phyloP scores from a whole-genome alignment of 2,113 vertebrate genomes.

The Muntiacus muntjak region DNA sequence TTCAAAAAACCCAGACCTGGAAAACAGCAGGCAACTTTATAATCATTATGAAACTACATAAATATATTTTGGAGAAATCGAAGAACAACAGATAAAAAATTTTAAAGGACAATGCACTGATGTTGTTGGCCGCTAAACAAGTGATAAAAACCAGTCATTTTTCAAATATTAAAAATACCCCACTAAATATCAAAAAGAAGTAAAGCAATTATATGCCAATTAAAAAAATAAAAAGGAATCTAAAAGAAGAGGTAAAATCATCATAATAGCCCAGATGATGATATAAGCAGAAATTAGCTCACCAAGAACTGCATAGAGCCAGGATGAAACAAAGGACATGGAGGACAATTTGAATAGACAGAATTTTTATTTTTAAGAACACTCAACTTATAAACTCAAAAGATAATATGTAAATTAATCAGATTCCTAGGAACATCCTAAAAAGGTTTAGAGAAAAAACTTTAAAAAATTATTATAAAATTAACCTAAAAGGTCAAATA shows the following conservation, averaged over 20 bases:
- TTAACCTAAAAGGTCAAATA: neutral
- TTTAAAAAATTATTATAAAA: neutral
- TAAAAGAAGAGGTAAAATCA: neutral
- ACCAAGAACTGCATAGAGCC: neutral
- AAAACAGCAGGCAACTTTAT: neutral
- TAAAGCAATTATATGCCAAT: neutral
- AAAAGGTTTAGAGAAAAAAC: neutral
- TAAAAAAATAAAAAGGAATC: neutral
- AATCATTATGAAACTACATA: neutral
- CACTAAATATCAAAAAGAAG: neutral
- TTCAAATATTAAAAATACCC: neutral
- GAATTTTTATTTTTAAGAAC: neutral
- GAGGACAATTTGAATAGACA: neutral
- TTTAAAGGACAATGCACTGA: neutral
- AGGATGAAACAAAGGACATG: neutral
- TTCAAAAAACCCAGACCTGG: neutral
- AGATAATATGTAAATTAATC: neutral
- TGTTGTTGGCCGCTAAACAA: neutral
- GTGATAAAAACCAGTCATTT: neutral
- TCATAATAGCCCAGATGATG: neutral
- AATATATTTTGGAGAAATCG: neutral
- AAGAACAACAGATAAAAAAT: neutral
- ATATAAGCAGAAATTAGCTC: neutral
- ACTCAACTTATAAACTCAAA: neutral
- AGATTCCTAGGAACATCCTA: neutral